Conservation (phyloP, 2,797 vertebrate species). For the Enteromius trimaculatus region DNA sequence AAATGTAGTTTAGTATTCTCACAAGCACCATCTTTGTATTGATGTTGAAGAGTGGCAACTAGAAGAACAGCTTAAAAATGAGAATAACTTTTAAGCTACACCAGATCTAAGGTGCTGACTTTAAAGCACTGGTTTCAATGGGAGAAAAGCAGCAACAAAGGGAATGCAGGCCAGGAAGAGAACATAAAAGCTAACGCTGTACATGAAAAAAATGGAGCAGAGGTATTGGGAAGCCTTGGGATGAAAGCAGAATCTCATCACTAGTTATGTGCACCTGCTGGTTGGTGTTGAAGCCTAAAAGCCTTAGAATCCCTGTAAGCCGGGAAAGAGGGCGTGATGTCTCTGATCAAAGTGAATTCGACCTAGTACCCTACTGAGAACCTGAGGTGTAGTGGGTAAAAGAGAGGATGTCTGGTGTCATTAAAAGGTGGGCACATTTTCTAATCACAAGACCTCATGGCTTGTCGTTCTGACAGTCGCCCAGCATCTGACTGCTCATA, state of each 20-base stretch:
- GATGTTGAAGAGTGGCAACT: not conserved
- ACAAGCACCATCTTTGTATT: not conserved
- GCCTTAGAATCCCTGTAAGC: not conserved
- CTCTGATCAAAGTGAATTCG: constrained; percentile 33
- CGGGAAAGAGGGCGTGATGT: not conserved
- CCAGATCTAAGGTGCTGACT: constrained; percentile 8
- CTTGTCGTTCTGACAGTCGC: not conserved
- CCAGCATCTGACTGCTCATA: not conserved
- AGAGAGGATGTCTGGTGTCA: not conserved
- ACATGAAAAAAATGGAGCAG: not conserved
- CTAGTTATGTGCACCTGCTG: constrained; percentile 17
- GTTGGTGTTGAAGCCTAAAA: constrained; percentile 15
- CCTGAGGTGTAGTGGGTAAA: not conserved
- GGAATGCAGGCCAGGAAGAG: not conserved
- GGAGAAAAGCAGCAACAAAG: not conserved
- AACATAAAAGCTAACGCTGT: constrained; percentile 28
- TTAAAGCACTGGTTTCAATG: not conserved
- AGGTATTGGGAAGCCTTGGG: not conserved
- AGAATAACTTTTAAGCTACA: not conserved
- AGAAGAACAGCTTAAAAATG: not conserved
- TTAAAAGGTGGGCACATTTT: not conserved
- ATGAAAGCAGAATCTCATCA: constrained; percentile 24
- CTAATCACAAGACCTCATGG: not conserved
- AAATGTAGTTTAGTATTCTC: not conserved
- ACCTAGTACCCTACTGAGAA: constrained; percentile 2